Percentiles rank a stretch among this genome's conserved stretches.
phyloP scores from a whole-genome alignment of 2,797 vertebrate genomes.

The Sebastes variabilis region DNA sequence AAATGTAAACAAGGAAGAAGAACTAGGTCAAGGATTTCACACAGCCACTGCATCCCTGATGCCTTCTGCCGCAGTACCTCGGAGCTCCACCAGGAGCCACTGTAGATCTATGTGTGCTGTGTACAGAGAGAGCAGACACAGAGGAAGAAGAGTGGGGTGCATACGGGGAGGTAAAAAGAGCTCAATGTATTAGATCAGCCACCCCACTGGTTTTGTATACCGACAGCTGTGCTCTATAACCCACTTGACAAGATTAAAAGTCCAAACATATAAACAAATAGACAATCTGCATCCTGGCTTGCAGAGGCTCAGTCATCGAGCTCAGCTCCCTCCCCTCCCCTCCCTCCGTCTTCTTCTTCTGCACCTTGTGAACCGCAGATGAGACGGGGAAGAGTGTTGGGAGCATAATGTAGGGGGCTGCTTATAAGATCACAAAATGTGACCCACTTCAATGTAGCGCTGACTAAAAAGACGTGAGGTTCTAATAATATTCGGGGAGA shows the following conservation, averaged over 20 bases:
- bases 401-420: conserved; percentile 62
- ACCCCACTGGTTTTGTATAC: conserved; percentile 76
- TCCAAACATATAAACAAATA: conserved; percentile 80
- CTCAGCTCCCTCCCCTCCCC: conserved; percentile 2
- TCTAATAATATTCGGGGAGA: conserved; percentile 53
- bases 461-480: conserved; percentile 50
- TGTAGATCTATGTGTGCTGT: conserved; percentile 66
- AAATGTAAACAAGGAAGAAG: background rate
- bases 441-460: conserved; percentile 65
- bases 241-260: conserved; percentile 82
- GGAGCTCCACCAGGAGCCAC: conserved; percentile 78
- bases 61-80: conserved; percentile 37
- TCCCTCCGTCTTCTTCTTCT: conserved; percentile 23
- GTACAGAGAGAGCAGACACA: background rate
- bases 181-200: conserved; percentile 76
- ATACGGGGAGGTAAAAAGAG: conserved; percentile 56
- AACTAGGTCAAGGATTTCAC: conserved; percentile 78
- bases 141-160: conserved; percentile 19
- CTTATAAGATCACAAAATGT: conserved; percentile 71
- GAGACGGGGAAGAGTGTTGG: conserved; percentile 35
- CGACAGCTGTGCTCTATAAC: conserved; percentile 80
- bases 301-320: conserved; percentile 44
- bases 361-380: conserved; percentile 59
- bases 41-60: conserved; percentile 23
- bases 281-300: conserved; percentile 73